Base-by-base conservation (phyloP, 2,797 vertebrate species). In the Galaxias olidus region DNA sequence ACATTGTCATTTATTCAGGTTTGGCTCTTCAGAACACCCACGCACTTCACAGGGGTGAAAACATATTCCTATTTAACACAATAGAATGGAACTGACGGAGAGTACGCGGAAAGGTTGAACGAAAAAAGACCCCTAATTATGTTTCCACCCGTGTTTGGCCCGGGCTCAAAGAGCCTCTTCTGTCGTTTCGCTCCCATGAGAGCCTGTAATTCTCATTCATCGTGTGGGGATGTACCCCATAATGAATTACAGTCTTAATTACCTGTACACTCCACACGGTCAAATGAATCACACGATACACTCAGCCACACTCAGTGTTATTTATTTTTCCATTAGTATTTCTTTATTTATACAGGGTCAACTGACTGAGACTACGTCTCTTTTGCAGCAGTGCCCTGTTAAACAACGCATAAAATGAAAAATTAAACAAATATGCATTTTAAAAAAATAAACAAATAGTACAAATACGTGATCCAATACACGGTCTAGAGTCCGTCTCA, bases 181-280 rank as follows among this genome's bases (percentile, higher is more conserved):
- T 87, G 83, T 69, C 78, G 84, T 71, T 79, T 68, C 60, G n/a
- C 65, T 80, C 73, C 65, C 72, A 46, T 71, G 57, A 64, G 45
- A 46, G 69, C 72, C 63, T 81, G 64, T 73, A 55, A 80, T 82
- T 82, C 78, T 74, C 71, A 82, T 87, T 84, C 86, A 78, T 74
- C 30, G 6, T 6, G 30, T 30, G 75, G 75, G 70, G 74, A 81
- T 73, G 78, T 68, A 68, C 71, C 68, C 51, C 43, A 47, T 84
- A 82, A 87, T 87, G 79, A 88, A 90, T 85, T 76, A 77, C 66
- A 77, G 55, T 77, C 71, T 79, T 90, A 88, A 90, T 89, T 86
- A 85, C 71, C 66, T 10, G 40, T 73, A 78, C 77, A 67, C 76
- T 80, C 76, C 74, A 71, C 58, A 83, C 30, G 30, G 73, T 71